Percentiles rank a stretch among this genome's conserved stretches.
These are phyloP conservation scores for Pavo muticus DNA, from an alignment of 2,113 vertebrate genomes.

Conservation along the genomic window DNA sequence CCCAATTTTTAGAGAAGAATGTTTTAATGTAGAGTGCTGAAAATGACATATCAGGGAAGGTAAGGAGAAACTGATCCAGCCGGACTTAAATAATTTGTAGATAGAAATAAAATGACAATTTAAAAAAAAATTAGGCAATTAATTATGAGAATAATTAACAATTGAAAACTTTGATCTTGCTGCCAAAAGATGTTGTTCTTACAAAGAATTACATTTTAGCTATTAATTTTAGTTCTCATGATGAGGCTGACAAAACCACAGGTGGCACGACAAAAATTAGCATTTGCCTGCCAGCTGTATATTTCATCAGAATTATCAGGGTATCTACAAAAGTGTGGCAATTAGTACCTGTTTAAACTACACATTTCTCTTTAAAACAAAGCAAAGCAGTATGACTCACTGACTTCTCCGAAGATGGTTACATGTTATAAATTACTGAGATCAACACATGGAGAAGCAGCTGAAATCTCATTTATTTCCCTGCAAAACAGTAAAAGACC, in stretches of 20 bases:
- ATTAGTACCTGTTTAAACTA: neutral
- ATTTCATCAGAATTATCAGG: neutral
- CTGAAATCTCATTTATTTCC: neutral
- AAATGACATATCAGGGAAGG: neutral
- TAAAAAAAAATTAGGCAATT: neutral
- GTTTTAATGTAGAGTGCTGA: neutral
- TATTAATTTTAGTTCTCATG: neutral
- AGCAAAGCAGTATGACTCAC: conserved; percentile 17
- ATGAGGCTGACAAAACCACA: neutral
- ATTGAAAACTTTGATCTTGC: neutral
- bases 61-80: neutral
- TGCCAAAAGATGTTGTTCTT: neutral
- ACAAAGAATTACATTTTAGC: neutral
- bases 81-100: neutral
- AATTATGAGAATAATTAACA: neutral
- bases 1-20: neutral
- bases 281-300: neutral
- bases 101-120: neutral
- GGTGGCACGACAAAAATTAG: neutral
- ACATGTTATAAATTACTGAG: neutral
- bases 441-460: neutral
- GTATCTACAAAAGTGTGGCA: neutral
- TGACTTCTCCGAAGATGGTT: neutral
- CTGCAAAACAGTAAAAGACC: neutral
- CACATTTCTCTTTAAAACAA: neutral